Conservation (phyloP, 2,113 vertebrate genomes). For the Laticauda laticaudata region DNA sequence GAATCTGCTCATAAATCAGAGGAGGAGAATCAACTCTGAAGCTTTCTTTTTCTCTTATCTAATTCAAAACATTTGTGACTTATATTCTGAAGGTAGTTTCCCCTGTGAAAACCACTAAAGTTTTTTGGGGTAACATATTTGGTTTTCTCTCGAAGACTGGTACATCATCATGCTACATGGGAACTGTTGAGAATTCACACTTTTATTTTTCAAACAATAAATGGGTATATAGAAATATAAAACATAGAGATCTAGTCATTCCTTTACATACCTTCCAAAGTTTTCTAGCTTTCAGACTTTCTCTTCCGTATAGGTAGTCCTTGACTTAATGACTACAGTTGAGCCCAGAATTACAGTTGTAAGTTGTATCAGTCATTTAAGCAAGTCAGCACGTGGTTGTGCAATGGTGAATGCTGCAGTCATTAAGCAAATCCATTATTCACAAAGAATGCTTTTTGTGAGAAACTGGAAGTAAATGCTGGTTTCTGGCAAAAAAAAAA, state of each 20-base stretch:
- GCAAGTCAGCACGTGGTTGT: too few relatives aligned
- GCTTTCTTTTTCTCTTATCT: background rate
- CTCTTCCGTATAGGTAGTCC: background rate
- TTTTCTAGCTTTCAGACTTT: background rate
- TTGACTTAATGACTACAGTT: too few relatives aligned
- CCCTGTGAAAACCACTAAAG: background rate
- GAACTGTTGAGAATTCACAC: background rate
- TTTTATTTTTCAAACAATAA: background rate
- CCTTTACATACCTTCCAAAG: background rate
- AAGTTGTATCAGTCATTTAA: too few relatives aligned
- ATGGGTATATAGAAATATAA: background rate
- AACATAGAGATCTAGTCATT: background rate
- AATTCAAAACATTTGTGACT: background rate
- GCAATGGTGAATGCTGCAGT: too few relatives aligned
- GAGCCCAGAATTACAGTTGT: too few relatives aligned
- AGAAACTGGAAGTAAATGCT: too few relatives aligned
- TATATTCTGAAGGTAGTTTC: background rate
- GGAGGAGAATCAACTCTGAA: background rate
- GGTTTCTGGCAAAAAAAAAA: too few relatives aligned
- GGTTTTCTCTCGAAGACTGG: background rate
- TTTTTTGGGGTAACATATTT: background rate
- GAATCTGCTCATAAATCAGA: background rate
- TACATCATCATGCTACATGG: background rate
- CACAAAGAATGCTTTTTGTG: too few relatives aligned
- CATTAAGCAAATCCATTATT: too few relatives aligned